These are phyloP conservation scores for Talpa occidentalis DNA, from an alignment of 2,113 vertebrate genomes.

Conservation along the genomic window DNA sequence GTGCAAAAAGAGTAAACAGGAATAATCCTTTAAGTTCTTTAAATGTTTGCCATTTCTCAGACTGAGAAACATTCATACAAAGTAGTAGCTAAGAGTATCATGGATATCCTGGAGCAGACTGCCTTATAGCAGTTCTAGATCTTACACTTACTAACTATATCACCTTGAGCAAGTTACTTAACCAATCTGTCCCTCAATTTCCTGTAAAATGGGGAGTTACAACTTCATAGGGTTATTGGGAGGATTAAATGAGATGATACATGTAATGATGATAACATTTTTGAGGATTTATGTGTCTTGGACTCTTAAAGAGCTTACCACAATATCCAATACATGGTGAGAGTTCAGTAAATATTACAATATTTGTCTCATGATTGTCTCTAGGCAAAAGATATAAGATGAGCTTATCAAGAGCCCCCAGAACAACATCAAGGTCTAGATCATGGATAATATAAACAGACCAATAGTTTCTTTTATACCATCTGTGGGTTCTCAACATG, in stretches of 20 bases:
- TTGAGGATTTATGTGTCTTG: background rate
- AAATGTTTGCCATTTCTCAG: constrained; percentile 1
- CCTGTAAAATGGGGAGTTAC: constrained; percentile 48
- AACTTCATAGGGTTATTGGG: background rate
- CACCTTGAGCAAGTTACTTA: constrained; percentile 31
- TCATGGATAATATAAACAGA: background rate
- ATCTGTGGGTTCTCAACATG: constrained; percentile 13
- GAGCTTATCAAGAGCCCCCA: constrained; percentile 27
- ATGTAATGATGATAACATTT: background rate
- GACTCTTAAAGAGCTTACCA: constrained; percentile 29
- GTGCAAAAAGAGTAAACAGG: background rate
- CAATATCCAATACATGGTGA: background rate
- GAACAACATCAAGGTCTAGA: constrained; percentile 46
- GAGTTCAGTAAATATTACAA: constrained; percentile 20
- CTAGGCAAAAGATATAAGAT: constrained; percentile 49
- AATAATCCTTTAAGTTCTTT: constrained; percentile 56
- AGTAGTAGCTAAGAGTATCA: background rate
- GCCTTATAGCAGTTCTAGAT: constrained; percentile 41
- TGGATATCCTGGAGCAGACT: background rate
- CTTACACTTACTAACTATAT: background rate
- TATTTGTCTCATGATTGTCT: constrained; percentile 24
- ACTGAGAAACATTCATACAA: background rate
- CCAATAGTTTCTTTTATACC: background rate
- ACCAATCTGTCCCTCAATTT: constrained; percentile 2
- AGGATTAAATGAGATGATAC: constrained; percentile 54